Conservation (phyloP, 2,113 vertebrate genomes). For the Cyprinodon tularosa region DNA sequence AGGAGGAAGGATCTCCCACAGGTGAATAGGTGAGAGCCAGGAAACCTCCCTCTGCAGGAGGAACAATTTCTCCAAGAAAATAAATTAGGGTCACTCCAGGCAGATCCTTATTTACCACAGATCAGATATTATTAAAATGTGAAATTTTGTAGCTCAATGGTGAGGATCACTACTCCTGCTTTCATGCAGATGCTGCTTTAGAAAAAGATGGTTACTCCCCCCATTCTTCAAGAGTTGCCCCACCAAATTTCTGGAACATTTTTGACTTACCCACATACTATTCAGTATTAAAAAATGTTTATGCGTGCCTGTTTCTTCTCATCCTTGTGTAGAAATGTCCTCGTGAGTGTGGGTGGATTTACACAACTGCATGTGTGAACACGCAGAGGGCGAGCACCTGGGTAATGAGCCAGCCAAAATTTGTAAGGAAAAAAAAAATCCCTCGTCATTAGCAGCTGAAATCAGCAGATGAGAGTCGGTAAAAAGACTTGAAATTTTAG, state of each 20-base stretch:
- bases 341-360: conserved; percentile 47
- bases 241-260: conserved; percentile 32
- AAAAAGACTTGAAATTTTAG: background rate
- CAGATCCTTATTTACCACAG: conserved; percentile 8
- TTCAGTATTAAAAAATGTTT: background rate
- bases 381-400: conserved; percentile 51
- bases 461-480: conserved; percentile 2
- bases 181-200: background rate
- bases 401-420: conserved; percentile 15
- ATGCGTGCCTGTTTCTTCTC: conserved; percentile 33
- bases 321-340: conserved; percentile 66
- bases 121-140: conserved; percentile 27
- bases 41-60: conserved; percentile 43
- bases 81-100: conserved; percentile 9
- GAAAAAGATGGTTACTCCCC: background rate
- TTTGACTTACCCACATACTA: conserved; percentile 7
- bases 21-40: conserved; percentile 38
- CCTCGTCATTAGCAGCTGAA: conserved; percentile 25
- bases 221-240: background rate
- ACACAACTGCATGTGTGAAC: conserved; percentile 37
- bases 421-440: conserved; percentile 15
- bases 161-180: background rate
- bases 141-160: conserved; percentile 8
- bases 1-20: conserved; percentile 58
- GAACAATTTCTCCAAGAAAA: conserved; percentile 2